These are phyloP conservation scores for Bicyclus anynana DNA, from an alignment of 1,140 invertebrate genomes.

Conservation along the genomic window DNA sequence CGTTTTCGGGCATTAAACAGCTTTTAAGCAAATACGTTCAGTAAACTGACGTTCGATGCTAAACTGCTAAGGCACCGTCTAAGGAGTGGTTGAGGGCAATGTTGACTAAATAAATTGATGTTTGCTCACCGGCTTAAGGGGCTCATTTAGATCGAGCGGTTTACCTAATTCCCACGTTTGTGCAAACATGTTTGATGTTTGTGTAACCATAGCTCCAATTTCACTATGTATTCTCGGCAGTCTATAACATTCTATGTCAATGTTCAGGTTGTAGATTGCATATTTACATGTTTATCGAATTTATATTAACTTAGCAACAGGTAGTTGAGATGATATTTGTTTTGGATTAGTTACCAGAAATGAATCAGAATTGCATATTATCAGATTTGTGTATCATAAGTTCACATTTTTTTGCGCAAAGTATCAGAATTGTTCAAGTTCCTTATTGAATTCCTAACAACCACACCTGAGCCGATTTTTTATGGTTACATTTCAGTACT, in stretches of 20 bases:
- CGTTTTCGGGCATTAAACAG: slow-evolving; percentile 6
- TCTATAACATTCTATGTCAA: slow-evolving; percentile 25
- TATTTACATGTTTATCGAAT: too few species aligned
- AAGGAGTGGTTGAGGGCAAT: slow-evolving; percentile 22
- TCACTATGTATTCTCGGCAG: slow-evolving; percentile 17
- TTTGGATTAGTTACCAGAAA: too few species aligned
- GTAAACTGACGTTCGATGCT: slow-evolving; percentile 17
- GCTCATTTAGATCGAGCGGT: slow-evolving; percentile 34
- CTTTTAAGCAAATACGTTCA: slow-evolving; percentile 12
- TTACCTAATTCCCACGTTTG: slow-evolving; percentile 34
- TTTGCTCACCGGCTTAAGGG: slow-evolving; percentile 28
- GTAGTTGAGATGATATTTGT: too few species aligned
- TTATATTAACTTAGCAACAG: too few species aligned
- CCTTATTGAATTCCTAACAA: too few species aligned
- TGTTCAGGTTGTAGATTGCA: slow-evolving; percentile 3
- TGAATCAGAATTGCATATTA: too few species aligned
- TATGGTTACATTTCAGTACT: too few species aligned
- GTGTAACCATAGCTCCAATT: slow-evolving; percentile 23
- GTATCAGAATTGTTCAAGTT: too few species aligned
- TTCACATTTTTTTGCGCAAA: too few species aligned
- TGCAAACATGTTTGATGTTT: slow-evolving; percentile 31
- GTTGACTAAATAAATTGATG: slow-evolving; percentile 34
- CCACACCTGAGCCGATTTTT: too few species aligned
- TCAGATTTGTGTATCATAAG: too few species aligned
- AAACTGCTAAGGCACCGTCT: slow-evolving; percentile 9